Conservation (phyloP, 1,140 invertebrate species). For the Drosophila grimshawi region DNA sequence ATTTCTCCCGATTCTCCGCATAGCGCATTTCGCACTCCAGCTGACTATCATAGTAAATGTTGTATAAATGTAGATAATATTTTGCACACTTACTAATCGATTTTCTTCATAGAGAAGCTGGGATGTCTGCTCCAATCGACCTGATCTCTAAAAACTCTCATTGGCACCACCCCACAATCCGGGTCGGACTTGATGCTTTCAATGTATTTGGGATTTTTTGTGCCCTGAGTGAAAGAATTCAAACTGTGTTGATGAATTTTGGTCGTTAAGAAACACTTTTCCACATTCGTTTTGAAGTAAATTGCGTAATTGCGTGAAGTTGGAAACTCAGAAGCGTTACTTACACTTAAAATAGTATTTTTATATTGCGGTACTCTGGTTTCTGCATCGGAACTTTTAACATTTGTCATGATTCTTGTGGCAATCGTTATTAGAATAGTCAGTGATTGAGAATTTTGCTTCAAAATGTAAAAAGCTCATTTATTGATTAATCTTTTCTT, state of each 20-base stretch:
- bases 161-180: background rate
- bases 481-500: background rate
- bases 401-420: background rate
- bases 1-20: constrained; percentile 12
- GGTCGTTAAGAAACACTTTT: no score
- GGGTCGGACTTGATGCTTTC: background rate
- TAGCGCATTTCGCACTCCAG: constrained; percentile 40
- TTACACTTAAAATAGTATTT: no score
- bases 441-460: background rate
- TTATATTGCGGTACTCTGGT: no score
- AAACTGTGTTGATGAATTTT: background rate
- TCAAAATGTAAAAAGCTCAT: background rate
- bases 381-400: background rate
- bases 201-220: background rate
- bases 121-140: constrained; percentile 52
- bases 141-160: constrained; percentile 4
- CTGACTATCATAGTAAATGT: constrained; percentile 12
- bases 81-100: constrained; percentile 41
- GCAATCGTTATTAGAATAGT: background rate
- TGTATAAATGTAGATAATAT: background rate
- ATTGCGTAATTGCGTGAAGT: no score
- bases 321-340: no score
- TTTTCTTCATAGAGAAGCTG: constrained; percentile 40
- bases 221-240: background rate
- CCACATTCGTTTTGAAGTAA: no score